Base-by-base conservation (phyloP, 2,888 invertebrate species). In the Lasius platythorax region DNA sequence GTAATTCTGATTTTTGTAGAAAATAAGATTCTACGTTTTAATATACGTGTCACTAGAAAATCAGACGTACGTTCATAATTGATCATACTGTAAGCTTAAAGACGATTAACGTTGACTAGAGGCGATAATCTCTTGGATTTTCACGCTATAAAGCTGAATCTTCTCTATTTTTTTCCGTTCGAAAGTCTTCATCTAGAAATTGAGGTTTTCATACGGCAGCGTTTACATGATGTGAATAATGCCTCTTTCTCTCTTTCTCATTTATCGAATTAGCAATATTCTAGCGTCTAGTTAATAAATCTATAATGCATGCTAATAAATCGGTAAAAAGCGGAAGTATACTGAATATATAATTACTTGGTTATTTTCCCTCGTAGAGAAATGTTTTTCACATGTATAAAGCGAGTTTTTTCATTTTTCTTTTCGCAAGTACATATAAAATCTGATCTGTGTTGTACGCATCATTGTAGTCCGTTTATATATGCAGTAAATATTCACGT, bases 71-170 rank as follows among this genome's bases (percentile, higher is more conserved):
- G 46, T 78, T 72, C 58, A 67, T 56, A 67, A 68, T 84, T 85
- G 64, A 75, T 83, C 83, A 23, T 79, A 73, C 73, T 63, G 64
- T 87, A 85, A 89, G 82, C 85, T 87, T 81, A 85, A 85, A 87
- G 56, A 87, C 67, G 81, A 88, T 86, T 85, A 86, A 88, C 46
- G 56, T 91, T 91, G 87, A 90, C 90, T 90, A 90, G 90, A 88
- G 87, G 85, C 87, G 66, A 91, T 88, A 91, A 91, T 89, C 87
- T 90, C 88, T 85, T 85, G 81, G 58, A 85, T 82, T 85, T 78
- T 67, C 84, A 78, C 63, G 61, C 72, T 87, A 85, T 68, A 74
- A 91, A 86, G 91, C 84, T 63, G 61, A 82, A 81, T 76, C 75
- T 87, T 83, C 82, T 81, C 50, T 53, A 28, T 67, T 66, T 50